Conservation (phyloP, 2,113 vertebrate species). For the Lasiurus borealis region DNA sequence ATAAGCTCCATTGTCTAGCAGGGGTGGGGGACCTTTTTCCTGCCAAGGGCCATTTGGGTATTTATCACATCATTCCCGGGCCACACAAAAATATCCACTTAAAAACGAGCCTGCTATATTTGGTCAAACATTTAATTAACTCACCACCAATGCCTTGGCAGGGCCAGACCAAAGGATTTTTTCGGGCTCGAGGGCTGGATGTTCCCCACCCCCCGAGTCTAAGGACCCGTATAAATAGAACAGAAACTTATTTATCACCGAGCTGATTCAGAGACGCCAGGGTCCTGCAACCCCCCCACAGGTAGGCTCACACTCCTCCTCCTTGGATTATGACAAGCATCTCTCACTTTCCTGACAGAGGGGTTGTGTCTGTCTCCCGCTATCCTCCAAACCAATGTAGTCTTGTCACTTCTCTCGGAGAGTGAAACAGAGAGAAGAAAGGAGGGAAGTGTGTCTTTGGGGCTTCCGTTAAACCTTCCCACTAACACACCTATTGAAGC, state of each 20-base stretch:
- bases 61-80: too few species aligned
- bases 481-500: conserved; percentile 7
- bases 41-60: too few species aligned
- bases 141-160: too few species aligned
- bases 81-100: too few species aligned
- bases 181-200: too few species aligned
- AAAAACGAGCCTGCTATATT: too few species aligned
- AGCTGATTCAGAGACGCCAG: conserved; percentile 5
- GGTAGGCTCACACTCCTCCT: background rate
- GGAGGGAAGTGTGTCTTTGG: background rate
- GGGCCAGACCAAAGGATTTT: too few species aligned
- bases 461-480: conserved; percentile 30
- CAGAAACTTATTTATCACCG: conserved; percentile 32
- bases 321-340: conserved; percentile 9
- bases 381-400: background rate
- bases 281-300: background rate
- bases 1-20: background rate
- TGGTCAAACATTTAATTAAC: too few species aligned
- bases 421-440: conserved; percentile 3
- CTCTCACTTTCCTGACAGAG: conserved; percentile 21
- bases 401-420: conserved; percentile 24
- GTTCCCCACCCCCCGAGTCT: too few species aligned
- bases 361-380: background rate
- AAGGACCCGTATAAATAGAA: conserved; percentile 52
- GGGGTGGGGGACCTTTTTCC: too few species aligned